These are phyloP conservation scores for Chaunax sp. DNA, from an alignment of 2,797 vertebrate species.

Conservation along the genomic window DNA sequence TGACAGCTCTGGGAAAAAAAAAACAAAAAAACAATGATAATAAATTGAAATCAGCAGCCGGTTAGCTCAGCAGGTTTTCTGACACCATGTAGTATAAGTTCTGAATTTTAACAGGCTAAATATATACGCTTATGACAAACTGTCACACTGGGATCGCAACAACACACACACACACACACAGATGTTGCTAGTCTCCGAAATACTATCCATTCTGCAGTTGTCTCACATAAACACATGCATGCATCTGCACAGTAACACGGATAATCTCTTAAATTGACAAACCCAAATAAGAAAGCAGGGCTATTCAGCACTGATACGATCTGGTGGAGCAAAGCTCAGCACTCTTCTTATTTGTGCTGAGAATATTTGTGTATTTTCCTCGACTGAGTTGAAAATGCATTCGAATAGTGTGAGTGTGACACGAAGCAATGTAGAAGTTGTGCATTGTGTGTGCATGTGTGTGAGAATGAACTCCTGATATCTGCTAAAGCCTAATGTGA, in stretches of 20 bases:
- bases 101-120: constrained; percentile 28
- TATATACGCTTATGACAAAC: constrained; percentile 22
- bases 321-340: constrained; percentile 3
- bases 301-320: constrained; percentile 26
- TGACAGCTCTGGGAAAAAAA: constrained; percentile 10
- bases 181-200: constrained; percentile 17
- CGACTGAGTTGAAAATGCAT: constrained; percentile 22
- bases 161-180: not conserved
- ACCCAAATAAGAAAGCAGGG: constrained; percentile 32
- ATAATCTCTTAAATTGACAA: constrained; percentile 45
- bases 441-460: constrained; percentile 12
- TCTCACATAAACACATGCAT: constrained; percentile 21
- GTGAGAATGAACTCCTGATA: constrained; percentile 37
- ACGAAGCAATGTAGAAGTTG: constrained; percentile 17
- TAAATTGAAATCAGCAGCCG: constrained; percentile 13
- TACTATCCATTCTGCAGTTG: constrained; percentile 22
- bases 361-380: constrained; percentile 26
- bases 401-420: constrained; percentile 17
- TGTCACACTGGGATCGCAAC: constrained; percentile 27
- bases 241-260: constrained; percentile 30
- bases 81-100: not conserved
- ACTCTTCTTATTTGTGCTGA: constrained; percentile 9
- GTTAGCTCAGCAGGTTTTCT: constrained; percentile 22
- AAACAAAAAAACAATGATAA: constrained; percentile 12
- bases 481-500: constrained; percentile 53